Evolutionary conservation across 2,113 vertebrate genomes (phyloP), one percentile per base, ranked within the genome.

Genomic region (Phrynosoma blainvillii): DNA sequence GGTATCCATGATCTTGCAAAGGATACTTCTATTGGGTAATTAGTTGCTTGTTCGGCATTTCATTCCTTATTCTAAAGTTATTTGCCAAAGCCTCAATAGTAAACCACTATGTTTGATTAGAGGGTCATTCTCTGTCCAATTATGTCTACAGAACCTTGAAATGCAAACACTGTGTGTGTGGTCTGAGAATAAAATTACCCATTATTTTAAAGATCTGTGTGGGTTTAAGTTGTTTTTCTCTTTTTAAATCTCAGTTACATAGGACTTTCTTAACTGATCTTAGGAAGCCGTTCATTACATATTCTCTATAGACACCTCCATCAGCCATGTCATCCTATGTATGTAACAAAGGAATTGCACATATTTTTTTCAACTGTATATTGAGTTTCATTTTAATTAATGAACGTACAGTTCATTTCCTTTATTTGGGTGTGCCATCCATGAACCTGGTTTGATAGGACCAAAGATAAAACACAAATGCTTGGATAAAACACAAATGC

Each of bases 371-470:
- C 59, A 14, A 14, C 4, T 14, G 4, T 4, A 4, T 1, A 62
- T 18, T 79, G 30, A 47, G 25, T 42, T 78, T 59, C 42, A 79
- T 78, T 68, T 68, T 70, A 66, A 84, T 84, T 71, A 84, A 84
- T 79, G n/a, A 79, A n/a, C 52, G 12, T 83, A 71, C 85, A 82
- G 2, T 2, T 65, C 5, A 62, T 21, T 89, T 90, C 79, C 62
- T 88, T 56, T 20, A n/a, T 89, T 84, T 82, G 56, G 71, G 14
- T 47, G 4, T 3, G 20, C 47, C 5, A 32, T 76, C 76, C 54
- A 13, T 32, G 32, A 47, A 80, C n/a, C 89, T 54, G 84, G 54
- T 2, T 47, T 83, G n/a, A 59, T 74, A 74, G 59, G 76, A 65
- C 80, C 80, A 14, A 79, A 0, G 20, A 82, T 78, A 68, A 76